These are phyloP conservation scores for Metacarcinus magister DNA, from an alignment of 2,888 invertebrate genomes.

Conservation along the genomic window DNA sequence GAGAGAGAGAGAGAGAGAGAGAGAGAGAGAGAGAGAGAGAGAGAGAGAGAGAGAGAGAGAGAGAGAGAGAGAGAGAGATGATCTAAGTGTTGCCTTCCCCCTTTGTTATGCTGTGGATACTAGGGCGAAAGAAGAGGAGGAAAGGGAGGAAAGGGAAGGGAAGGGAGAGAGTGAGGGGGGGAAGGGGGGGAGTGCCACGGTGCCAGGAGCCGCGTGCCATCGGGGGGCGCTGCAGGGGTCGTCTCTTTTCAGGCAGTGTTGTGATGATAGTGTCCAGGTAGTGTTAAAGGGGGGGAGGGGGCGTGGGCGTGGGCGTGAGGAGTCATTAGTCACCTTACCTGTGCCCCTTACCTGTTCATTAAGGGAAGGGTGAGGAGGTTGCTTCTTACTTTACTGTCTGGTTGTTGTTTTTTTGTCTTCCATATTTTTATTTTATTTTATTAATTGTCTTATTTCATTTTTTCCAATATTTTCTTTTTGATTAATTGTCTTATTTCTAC, in stretches of 20 bases:
- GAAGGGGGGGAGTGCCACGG: background rate
- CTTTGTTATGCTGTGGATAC: background rate
- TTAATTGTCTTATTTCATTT: too few relatives aligned
- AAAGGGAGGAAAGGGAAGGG: background rate
- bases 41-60: slow-evolving; percentile 3
- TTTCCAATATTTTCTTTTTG: too few relatives aligned
- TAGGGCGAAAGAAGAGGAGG: background rate
- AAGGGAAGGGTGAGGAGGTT: background rate
- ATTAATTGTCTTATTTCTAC: too few relatives aligned
- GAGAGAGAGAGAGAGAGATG: background rate
- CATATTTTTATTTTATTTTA: too few relatives aligned
- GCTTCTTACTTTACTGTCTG: too few relatives aligned
- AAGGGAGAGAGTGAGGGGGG: background rate
- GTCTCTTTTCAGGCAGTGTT: background rate
- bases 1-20: background rate
- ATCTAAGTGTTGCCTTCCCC: background rate
- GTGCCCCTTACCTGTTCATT: too few relatives aligned
- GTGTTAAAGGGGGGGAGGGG: background rate
- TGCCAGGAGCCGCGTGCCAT: slow-evolving; percentile 13
- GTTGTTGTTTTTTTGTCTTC: too few relatives aligned
- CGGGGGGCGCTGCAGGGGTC: background rate
- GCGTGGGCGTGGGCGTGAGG: too few relatives aligned
- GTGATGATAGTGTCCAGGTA: background rate
- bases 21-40: background rate
- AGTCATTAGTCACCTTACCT: too few relatives aligned